These are phyloP conservation scores for Pyrgilauda ruficollis DNA, from an alignment of 2,113 vertebrate species.

Conservation along the genomic window DNA sequence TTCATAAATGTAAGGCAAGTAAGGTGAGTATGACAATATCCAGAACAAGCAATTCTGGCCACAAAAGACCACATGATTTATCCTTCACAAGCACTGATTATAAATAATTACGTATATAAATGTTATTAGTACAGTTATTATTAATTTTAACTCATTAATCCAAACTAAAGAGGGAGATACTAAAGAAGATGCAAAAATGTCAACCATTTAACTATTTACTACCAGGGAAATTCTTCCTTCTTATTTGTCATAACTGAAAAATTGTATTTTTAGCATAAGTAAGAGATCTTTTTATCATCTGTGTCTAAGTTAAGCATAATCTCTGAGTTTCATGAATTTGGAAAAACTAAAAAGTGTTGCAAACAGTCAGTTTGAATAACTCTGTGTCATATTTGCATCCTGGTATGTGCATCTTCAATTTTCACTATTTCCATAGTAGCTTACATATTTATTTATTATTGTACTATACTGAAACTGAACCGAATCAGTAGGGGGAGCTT, in stretches of 20 bases:
- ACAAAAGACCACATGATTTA: not conserved
- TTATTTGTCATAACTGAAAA: not conserved
- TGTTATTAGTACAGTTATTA: not conserved
- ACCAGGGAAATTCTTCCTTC: not conserved
- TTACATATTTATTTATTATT: not conserved
- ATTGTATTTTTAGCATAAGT: not conserved
- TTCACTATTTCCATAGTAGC: not conserved
- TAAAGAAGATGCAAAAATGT: not conserved
- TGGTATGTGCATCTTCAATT: not conserved
- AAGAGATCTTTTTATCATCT: not conserved
- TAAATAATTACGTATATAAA: not conserved
- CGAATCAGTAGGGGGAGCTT: conserved; percentile 16
- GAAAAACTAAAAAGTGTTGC: not conserved
- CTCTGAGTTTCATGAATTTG: not conserved
- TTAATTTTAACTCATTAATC: not conserved
- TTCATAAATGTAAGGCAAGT: not conserved
- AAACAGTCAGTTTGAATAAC: not conserved
- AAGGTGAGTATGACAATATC: not conserved
- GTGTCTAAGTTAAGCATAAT: not conserved
- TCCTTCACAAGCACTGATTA: not conserved
- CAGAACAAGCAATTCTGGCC: not conserved
- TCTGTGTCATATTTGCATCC: not conserved
- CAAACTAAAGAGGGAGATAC: not conserved
- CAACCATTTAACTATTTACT: not conserved
- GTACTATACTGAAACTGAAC: not conserved